These are phyloP conservation scores for Mesorhabditis sp. DNA, from an alignment of 2,888 invertebrate genomes.

Conservation along the genomic window DNA sequence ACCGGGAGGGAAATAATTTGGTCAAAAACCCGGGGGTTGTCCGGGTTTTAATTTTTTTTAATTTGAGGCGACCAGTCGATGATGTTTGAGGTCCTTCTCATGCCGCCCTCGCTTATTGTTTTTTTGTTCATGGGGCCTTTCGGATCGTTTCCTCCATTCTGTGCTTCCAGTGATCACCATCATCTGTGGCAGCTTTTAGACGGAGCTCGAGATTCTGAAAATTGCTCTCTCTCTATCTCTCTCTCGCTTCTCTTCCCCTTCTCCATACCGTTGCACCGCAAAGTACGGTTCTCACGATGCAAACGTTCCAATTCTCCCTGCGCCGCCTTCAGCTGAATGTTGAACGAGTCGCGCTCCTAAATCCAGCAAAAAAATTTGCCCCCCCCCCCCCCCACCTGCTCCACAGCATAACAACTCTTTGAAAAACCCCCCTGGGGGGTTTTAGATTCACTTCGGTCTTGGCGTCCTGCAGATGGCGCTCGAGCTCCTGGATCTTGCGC, in stretches of 20 bases:
- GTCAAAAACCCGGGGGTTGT: too few relatives aligned
- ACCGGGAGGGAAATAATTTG: too few relatives aligned
- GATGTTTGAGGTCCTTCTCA: conserved; percentile 36
- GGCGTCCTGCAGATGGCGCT: neutral
- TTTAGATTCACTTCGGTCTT: conserved; percentile 6
- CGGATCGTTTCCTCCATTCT: conserved; percentile 44
- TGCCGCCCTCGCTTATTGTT: too few relatives aligned
- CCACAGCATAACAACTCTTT: neutral
- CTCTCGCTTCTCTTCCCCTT: neutral
- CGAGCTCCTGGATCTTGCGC: neutral
- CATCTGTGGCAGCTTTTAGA: conserved; percentile 33
- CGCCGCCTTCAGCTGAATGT: neutral
- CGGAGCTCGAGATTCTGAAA: conserved; percentile 34
- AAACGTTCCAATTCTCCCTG: neutral
- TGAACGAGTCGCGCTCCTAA: neutral
- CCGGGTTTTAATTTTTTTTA: too few relatives aligned
- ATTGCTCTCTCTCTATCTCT: conserved; percentile 16
- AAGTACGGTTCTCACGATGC: neutral
- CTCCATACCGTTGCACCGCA: neutral
- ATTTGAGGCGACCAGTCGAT: conserved; percentile 29
- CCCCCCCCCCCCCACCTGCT: too few relatives aligned
- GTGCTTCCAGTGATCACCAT: conserved; percentile 42
- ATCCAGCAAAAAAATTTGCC: too few relatives aligned
- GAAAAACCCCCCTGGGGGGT: too few relatives aligned
- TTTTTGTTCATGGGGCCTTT: too few relatives aligned